A percentile compares a stretch with the other conserved stretches of the same genome.
Evolutionary conservation across 2,113 vertebrate species (phyloP).

Genomic region (Genyomyrus donnyi): DNA sequence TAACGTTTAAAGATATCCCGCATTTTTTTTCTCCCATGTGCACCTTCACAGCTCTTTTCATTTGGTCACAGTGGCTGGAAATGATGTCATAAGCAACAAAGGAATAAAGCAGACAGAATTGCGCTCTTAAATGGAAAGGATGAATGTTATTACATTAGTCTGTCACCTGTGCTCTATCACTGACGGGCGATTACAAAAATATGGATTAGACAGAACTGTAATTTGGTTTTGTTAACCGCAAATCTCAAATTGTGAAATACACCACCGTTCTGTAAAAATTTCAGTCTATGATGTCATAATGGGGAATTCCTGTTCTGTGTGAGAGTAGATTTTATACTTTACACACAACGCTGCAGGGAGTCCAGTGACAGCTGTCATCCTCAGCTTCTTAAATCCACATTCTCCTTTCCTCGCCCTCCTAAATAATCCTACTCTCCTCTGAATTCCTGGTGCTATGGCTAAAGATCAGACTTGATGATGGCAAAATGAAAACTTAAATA

Average conservation of each 20-base stretch:
- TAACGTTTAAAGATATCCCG: background rate
- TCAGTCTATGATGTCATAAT: background rate
- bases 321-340: background rate
- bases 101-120: background rate
- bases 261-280: background rate
- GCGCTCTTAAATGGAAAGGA: background rate
- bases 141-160: background rate
- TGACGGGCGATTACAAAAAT: background rate
- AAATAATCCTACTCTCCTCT: background rate
- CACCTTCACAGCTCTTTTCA: background rate
- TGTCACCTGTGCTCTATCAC: background rate
- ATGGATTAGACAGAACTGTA: background rate
- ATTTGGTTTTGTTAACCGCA: background rate
- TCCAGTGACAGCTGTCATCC: background rate
- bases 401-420: background rate
- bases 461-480: background rate
- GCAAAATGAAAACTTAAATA: background rate
- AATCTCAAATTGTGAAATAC: background rate
- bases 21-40: background rate
- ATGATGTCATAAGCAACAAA: background rate
- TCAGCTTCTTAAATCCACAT: background rate
- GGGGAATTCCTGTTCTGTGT: background rate
- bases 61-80: background rate
- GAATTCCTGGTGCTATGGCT: background rate
- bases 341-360: background rate